Conservation (phyloP, 2,888 invertebrate genomes). For the Protodeltote pygarga region DNA sequence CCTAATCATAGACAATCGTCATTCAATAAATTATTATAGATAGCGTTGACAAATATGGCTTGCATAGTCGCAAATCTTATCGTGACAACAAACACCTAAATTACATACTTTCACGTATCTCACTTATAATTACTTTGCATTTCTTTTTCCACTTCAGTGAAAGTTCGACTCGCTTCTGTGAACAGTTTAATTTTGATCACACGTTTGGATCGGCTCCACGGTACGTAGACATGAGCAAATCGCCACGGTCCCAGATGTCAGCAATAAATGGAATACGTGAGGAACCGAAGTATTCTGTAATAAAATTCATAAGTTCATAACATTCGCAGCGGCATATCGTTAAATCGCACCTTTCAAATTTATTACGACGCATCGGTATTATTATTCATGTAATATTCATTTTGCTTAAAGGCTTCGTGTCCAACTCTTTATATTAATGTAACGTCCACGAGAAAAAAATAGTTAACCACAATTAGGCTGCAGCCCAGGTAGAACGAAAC, state of each 20-base stretch:
- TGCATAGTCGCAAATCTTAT: conserved; percentile 49
- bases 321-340: conserved; percentile 35
- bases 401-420: conserved; percentile 23
- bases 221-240: too few species aligned
- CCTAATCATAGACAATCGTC: conserved; percentile 27
- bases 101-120: conserved; percentile 66
- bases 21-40: conserved; percentile 42
- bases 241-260: not conserved
- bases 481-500: conserved; percentile 10
- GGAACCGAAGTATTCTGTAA: conserved; percentile 27
- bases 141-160: conserved; percentile 64
- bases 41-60: conserved; percentile 34
- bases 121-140: conserved; percentile 63
- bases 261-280: conserved; percentile 33
- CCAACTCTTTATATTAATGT: conserved; percentile 27
- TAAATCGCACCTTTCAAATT: conserved; percentile 41
- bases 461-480: conserved; percentile 9
- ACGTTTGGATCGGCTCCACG: conserved; percentile 28
- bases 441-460: conserved; percentile 17
- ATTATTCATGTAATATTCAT: conserved; percentile 35
- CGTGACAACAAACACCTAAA: conserved; percentile 53
- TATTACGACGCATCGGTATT: conserved; percentile 35
- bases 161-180: conserved; percentile 62
- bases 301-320: conserved; percentile 48
- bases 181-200: conserved; percentile 56